Evolutionary conservation across 1,140 invertebrate species (phyloP).

Genomic region (Trichomalopsis sarcophagae): DNA sequence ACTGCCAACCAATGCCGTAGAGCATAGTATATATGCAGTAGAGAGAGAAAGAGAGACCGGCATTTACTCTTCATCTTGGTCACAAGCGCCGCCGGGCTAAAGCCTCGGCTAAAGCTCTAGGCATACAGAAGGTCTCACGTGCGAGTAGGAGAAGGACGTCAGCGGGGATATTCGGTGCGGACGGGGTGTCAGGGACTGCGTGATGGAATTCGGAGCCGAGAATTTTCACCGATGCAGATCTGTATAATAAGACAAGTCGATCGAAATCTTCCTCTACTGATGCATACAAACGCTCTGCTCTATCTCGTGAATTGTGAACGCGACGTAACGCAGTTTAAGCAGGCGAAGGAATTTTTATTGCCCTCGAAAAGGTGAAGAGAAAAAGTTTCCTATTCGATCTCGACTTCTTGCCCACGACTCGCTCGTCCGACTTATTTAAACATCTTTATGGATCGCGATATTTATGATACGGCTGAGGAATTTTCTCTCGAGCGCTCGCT

Average conservation of each 20-base stretch:
- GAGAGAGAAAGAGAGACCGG: neutral
- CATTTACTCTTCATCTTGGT: neutral
- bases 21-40: neutral
- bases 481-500: too few species aligned
- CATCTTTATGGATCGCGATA: neutral
- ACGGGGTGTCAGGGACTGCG: neutral
- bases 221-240: too few species aligned
- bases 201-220: neutral
- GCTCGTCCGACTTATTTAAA: neutral
- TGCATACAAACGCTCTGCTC: too few species aligned
- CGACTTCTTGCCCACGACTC: neutral
- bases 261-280: too few species aligned
- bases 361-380: too few species aligned
- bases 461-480: too few species aligned
- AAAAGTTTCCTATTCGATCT: too few species aligned
- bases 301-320: neutral
- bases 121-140: neutral
- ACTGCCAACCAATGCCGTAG: constrained; percentile 7
- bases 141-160: neutral
- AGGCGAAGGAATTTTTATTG: too few species aligned
- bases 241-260: too few species aligned
- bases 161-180: too few species aligned
- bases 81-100: neutral
- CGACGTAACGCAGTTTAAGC: too few species aligned
- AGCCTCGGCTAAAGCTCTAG: neutral